A percentile compares a stretch with the other conserved stretches of the same genome.
Conservation (phyloP, 2,888 invertebrate species). For the Mactromeris polynyma region DNA sequence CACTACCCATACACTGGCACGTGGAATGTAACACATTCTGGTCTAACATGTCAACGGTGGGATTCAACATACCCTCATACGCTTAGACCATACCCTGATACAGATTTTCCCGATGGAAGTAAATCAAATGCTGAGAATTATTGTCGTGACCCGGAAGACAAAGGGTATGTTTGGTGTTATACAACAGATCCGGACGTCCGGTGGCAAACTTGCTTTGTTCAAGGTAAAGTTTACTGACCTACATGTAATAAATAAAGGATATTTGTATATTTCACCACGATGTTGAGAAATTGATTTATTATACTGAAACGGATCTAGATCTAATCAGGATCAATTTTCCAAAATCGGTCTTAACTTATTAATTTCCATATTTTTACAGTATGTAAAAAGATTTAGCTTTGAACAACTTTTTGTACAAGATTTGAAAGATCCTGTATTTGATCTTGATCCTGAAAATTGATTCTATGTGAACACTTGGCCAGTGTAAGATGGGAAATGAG, state of each 20-base stretch:
- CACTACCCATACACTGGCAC: background rate
- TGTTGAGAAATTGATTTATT: no score
- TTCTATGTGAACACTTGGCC: no score
- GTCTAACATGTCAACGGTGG: conserved; percentile 1
- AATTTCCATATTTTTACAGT: no score
- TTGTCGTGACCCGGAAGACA: background rate
- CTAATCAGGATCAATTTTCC: no score
- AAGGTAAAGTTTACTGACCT: background rate
- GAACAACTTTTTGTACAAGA: no score
- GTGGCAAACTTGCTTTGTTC: background rate
- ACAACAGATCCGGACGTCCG: background rate
- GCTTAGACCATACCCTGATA: background rate
- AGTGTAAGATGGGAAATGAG: no score
- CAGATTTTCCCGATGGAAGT: background rate
- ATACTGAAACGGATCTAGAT: background rate
- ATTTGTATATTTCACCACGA: background rate
- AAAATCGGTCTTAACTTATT: no score
- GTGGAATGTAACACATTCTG: background rate
- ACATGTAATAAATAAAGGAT: background rate
- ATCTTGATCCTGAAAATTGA: no score
- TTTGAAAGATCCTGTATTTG: no score
- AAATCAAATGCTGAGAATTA: background rate
- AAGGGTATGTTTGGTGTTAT: background rate
- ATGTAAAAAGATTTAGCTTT: no score
- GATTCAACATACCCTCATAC: background rate